Evolutionary conservation across 2,888 invertebrate species (phyloP).

Genomic region (Eurytoma adleriae): DNA sequence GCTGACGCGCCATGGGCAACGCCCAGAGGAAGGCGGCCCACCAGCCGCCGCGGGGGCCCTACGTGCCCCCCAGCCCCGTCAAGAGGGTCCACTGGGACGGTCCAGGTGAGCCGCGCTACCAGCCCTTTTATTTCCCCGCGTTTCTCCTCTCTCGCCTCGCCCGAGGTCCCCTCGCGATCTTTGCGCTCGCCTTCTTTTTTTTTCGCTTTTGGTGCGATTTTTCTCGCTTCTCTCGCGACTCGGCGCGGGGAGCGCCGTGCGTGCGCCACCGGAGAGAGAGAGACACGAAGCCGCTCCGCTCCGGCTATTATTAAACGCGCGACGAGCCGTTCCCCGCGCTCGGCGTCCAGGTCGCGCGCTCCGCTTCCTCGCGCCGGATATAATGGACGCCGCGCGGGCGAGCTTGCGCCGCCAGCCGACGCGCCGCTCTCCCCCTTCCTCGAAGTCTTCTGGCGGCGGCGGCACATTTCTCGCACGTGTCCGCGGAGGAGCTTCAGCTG

Average conservation of each 20-base stretch:
- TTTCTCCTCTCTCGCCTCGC: no score
- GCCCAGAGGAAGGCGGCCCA: conserved; percentile 80
- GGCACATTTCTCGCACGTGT: conserved; percentile 7
- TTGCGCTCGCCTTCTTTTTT: no score
- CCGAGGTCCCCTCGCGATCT: no score
- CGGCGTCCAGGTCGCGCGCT: neutral
- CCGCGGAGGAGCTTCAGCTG: no score
- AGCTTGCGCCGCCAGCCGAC: no score
- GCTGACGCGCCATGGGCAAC: conserved; percentile 79
- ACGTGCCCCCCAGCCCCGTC: conserved; percentile 65
- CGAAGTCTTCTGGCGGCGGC: conserved; percentile 18
- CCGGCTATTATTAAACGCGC: neutral
- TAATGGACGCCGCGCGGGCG: neutral
- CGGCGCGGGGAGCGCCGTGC: no score
- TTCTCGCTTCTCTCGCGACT: no score
- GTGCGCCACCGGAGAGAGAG: conserved; percentile 14
- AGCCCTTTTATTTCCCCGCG: no score
- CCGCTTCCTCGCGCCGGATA: conserved; percentile 30
- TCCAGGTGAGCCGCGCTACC: conserved; percentile 81
- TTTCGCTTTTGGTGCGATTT: no score
- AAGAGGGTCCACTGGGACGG: conserved; percentile 91
- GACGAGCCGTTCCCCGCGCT: no score
- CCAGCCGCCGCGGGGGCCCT: conserved; percentile 70
- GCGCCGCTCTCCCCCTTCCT: conserved; percentile 17
- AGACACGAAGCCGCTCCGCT: neutral